Evolutionary conservation across 2,888 invertebrate species (phyloP).

Genomic region (Chrysomela aeneicollis): DNA sequence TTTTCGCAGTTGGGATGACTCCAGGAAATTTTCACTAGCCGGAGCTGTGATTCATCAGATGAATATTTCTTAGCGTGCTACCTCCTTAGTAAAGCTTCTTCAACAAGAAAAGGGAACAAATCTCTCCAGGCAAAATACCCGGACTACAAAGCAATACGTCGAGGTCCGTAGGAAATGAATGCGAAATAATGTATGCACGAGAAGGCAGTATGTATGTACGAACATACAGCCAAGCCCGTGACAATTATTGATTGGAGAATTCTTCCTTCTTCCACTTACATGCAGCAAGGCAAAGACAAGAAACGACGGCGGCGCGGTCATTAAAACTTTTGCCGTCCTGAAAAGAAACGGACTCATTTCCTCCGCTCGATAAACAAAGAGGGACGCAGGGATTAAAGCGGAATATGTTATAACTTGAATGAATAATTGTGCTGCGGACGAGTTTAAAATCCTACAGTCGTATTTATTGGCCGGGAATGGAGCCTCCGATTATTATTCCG

Average conservation of each 20-base stretch:
- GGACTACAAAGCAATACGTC: too few species aligned
- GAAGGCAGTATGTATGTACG: conserved; percentile 40
- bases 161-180: too few species aligned
- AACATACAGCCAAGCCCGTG: conserved; percentile 61
- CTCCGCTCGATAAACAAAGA: conserved; percentile 59
- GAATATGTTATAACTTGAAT: conserved; percentile 63
- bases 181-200: conserved; percentile 46
- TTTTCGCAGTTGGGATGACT: too few species aligned
- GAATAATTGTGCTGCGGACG: conserved; percentile 62
- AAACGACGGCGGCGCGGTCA: conserved; percentile 54
- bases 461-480: conserved; percentile 59
- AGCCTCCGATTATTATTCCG: conserved; percentile 58
- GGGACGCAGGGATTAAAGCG: conserved; percentile 57
- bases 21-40: too few species aligned
- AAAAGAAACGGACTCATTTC: conserved; percentile 60
- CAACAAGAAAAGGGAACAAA: too few species aligned
- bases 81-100: too few species aligned
- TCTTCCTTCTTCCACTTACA: conserved; percentile 65
- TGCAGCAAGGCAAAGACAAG: conserved; percentile 58
- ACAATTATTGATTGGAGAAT: conserved; percentile 77
- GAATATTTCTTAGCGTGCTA: too few species aligned
- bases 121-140: too few species aligned
- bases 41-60: too few species aligned
- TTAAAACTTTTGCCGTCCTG: conserved; percentile 61
- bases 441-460: conserved; percentile 60